Evolutionary conservation across 2,797 vertebrate genomes (phyloP), one percentile per base, ranked within the genome.

Genomic region (Acanthurus leucopareius): DNA sequence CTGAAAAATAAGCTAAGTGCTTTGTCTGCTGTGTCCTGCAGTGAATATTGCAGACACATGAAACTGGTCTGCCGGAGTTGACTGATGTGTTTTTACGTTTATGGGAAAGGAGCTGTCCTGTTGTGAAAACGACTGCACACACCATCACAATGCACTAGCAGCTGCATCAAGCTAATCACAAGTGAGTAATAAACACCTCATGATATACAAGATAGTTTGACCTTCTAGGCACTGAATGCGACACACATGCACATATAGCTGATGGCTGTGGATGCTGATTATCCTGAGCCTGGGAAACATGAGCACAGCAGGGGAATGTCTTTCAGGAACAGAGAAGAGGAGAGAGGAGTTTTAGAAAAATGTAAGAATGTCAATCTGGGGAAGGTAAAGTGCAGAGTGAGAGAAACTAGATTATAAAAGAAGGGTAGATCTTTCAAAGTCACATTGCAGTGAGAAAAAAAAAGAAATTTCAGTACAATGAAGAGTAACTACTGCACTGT

Each of bases 231-330:
- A 40, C 22, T 25, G 62, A 45, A 74, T 67, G 49, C 17, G 68
- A 79, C 73, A 86, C 60, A 32, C 17, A 59, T 35, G 7, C 59
- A 76, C 20, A 58, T 4, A 20, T 38, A 2, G 35, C 15, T 2
- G 25, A 28, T 35, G 54, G 57, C 77, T 52, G 73, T 69, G 67
- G 61, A 62, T 73, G 69, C 13, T 48, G 38, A 82, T 82, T 78
- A 49, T 71, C 62, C 69, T 74, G 76, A 87, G 77, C 38, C 28
- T 63, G n/a, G 68, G 77, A 65, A 89, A 90, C 77, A 69, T 80
- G 89, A 90, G 77, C 81, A 48, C 52, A 0, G 28, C 15, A 53
- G 38, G 44, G 72, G 66, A 17, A 38, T 64, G 40, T n/a, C 51
- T 69, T 64, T 73, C 40, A 57, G 9, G 9, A 58, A 40, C 49